A percentile compares a stretch with the other conserved stretches of the same genome.
Evolutionary conservation across 2,113 vertebrate genomes (phyloP).

Genomic region (Gymnorhina tibicen): DNA sequence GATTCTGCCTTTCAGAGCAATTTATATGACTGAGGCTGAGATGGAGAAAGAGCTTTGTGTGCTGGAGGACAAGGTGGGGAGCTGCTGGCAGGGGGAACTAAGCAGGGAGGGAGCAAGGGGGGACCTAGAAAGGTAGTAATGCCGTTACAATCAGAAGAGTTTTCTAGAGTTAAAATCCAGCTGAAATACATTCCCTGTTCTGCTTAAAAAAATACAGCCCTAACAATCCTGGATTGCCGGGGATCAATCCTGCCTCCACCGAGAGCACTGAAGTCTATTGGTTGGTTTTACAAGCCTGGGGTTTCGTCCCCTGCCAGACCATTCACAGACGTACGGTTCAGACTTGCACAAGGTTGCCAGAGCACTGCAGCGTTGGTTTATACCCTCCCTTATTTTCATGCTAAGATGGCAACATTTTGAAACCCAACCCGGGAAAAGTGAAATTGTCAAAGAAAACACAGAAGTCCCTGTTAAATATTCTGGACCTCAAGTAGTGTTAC

Average conservation of each 20-base stretch:
- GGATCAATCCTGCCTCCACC: not conserved
- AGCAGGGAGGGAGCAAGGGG: not conserved
- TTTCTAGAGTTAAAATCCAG: slow-evolving; percentile 1
- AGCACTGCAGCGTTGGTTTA: not conserved
- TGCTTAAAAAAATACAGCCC: not conserved
- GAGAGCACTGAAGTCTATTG: not conserved
- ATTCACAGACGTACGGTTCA: not conserved
- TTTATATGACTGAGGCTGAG: not conserved
- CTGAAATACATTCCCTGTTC: not conserved
- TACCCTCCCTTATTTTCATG: not conserved
- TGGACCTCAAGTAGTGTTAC: rapidly evolving
- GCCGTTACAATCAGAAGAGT: not conserved
- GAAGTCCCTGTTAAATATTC: not conserved
- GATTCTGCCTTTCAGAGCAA: slow-evolving; percentile 9
- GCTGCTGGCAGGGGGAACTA: not conserved
- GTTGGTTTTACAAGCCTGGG: not conserved
- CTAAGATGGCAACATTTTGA: not conserved
- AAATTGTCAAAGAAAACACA: not conserved
- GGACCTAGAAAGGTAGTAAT: not conserved
- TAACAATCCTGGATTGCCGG: not conserved
- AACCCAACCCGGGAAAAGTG: not conserved
- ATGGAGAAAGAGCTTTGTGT: not conserved
- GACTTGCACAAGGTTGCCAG: not conserved
- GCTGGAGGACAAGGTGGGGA: not conserved
- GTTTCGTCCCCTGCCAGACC: not conserved